Evolutionary conservation across 2,113 vertebrate genomes (phyloP), one percentile per base, ranked within the genome.

Genomic region (Peucedramus taeniatus): DNA sequence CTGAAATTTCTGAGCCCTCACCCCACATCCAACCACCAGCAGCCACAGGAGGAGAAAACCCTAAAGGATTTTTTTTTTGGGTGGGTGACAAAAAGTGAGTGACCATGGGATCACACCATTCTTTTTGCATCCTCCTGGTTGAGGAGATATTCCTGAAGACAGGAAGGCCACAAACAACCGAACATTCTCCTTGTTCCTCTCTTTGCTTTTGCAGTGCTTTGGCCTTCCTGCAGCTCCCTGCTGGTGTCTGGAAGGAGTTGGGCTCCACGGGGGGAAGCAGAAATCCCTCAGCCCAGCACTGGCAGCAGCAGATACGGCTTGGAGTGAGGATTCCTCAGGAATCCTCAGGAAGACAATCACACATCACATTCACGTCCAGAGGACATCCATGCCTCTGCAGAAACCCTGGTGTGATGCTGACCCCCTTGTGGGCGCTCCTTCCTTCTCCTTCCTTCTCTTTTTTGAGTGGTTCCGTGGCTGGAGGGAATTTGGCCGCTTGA

Each of bases 211-310:
- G 44, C 11, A 0, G 3, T 0, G 9, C 3, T 51, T 13, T 15
- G 42, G 70, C 45, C 42, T 10, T 9, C 31, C 22, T 45, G 64
- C 42, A 21, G 10, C 42, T 35, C 47, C 28, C 30, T 19, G 39
- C 37, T 64, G 4, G 3, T 2, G 1, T 13, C 68, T 72, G 74
- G 64, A 23, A 51, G 30, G 42, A 26, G 68, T 2, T 1, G 37
- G 33, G 30, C 20, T 1, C 4, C 0, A 2, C 0, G 28, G 0
- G 1, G 47, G 49, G 77, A 2, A 11, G 37, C 7, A 51, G 70
- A 7, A 66, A 71, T 30, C 60, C 68, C 82, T n/a, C 53, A 5
- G 3, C 1, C 23, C 50, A 28, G 15, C 50, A 28, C 50, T 16
- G 50, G 27, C 50, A 28, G 26, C 45, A 0, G 74, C 59, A 63